phyloP scores from a whole-genome alignment of 2,113 vertebrate species.

The Myotis lucifugus region DNA sequence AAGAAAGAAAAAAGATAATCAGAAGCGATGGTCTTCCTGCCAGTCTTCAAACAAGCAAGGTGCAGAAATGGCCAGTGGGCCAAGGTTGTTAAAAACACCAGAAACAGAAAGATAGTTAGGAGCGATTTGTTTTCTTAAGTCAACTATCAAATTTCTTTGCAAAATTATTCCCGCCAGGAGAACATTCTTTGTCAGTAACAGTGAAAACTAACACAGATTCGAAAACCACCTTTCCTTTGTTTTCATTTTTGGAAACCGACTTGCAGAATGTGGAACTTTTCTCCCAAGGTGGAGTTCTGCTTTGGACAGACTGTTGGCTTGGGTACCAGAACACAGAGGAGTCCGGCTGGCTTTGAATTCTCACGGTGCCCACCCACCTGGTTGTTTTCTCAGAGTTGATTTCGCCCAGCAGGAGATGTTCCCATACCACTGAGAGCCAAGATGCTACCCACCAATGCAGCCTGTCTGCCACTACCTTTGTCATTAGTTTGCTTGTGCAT shows the following conservation, averaged over 20 bases:
- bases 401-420: not conserved
- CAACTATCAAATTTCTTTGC: conserved; percentile 3
- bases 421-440: conserved; percentile 41
- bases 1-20: not conserved
- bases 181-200: conserved; percentile 1
- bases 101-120: not conserved
- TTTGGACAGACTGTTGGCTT: conserved; percentile 37
- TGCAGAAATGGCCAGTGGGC: not conserved
- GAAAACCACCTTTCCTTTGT: not conserved
- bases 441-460: not conserved
- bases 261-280: conserved; percentile 32
- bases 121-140: conserved; percentile 39
- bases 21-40: not conserved
- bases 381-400: conserved; percentile 52
- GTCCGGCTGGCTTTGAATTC: conserved; percentile 30
- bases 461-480: not conserved
- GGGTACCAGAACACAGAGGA: not conserved
- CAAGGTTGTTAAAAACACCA: not conserved
- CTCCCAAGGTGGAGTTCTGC: conserved; percentile 15
- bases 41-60: not conserved
- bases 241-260: conserved; percentile 50
- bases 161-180: not conserved
- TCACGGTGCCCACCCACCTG: conserved; percentile 40
- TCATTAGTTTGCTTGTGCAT: conserved; percentile 51
- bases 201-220: not conserved